Evolutionary conservation across 2,797 vertebrate species (phyloP).

Genomic region (Epinephelus awoara): DNA sequence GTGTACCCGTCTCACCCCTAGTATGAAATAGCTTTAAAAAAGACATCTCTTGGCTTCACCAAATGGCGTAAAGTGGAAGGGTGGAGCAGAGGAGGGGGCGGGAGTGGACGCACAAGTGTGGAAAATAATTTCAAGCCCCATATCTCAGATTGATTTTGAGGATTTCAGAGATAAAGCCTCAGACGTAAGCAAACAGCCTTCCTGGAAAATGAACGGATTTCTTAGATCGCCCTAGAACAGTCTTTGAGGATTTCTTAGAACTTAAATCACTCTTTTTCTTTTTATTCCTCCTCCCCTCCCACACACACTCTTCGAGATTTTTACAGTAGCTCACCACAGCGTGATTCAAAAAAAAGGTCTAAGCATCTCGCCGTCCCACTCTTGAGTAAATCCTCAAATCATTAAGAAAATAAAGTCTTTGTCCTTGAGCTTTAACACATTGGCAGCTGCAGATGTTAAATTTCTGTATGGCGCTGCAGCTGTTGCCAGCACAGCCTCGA

Average conservation of each 20-base stretch:
- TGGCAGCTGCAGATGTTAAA: constrained; percentile 43
- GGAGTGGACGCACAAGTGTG: background rate
- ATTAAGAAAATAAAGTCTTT: constrained; percentile 39
- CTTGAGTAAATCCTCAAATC: constrained; percentile 28
- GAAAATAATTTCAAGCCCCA: constrained; percentile 62
- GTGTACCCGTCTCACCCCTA: background rate
- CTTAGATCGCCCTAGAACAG: constrained; percentile 25
- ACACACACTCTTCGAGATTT: background rate
- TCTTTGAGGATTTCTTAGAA: constrained; percentile 49
- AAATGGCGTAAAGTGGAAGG: constrained; percentile 28
- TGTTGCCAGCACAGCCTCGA: constrained; percentile 13
- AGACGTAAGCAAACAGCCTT: constrained; percentile 53
- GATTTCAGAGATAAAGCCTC: constrained; percentile 61
- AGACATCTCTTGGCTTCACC: constrained; percentile 26
- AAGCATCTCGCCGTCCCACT: constrained; percentile 8
- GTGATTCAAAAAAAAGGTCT: constrained; percentile 18
- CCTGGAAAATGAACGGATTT: constrained; percentile 59
- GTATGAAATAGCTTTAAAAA: constrained; percentile 40
- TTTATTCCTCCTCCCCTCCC: background rate
- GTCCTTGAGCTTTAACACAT: constrained; percentile 20
- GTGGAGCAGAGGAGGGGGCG: background rate
- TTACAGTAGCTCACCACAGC: constrained; percentile 9
- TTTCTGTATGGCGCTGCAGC: constrained; percentile 33
- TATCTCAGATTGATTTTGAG: constrained; percentile 64
- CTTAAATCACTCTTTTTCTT: background rate